Evolutionary conservation across 2,888 invertebrate species (phyloP).

Genomic region (Cantharis lateralis): DNA sequence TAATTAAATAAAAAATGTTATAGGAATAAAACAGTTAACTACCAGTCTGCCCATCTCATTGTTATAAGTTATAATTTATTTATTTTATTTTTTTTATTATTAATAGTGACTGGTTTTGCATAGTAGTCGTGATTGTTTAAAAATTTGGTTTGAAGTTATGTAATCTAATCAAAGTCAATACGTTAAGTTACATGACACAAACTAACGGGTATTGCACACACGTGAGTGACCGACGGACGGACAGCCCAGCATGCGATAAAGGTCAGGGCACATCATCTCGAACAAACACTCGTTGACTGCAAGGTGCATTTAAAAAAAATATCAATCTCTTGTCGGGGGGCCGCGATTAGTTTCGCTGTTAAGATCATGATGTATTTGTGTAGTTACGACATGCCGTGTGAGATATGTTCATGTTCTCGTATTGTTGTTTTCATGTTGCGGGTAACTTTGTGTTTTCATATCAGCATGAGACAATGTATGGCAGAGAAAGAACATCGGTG

Average conservation of each 20-base stretch:
- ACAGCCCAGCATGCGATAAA: conserved; percentile 37
- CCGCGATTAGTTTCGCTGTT: conserved; percentile 43
- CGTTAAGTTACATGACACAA: conserved; percentile 16
- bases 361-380: conserved; percentile 42
- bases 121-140: neutral
- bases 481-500: neutral
- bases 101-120: neutral
- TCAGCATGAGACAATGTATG: conserved; percentile 18
- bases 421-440: conserved; percentile 36
- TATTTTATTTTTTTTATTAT: neutral
- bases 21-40: neutral
- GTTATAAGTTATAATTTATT: neutral
- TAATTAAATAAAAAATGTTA: neutral
- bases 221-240: conserved; percentile 33
- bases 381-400: conserved; percentile 43
- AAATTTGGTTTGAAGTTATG: neutral
- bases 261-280: conserved; percentile 38
- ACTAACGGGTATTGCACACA: conserved; percentile 23
- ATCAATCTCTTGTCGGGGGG: conserved; percentile 42
- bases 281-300: conserved; percentile 40
- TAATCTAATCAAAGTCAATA: conserved; percentile 27
- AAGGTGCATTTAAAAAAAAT: conserved; percentile 31
- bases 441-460: conserved; percentile 35
- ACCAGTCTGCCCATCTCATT: neutral
- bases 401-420: conserved; percentile 38